These are phyloP conservation scores for Cryptocheilus praepositus DNA, from an alignment of 2,888 invertebrate species.

Conservation along the genomic window DNA sequence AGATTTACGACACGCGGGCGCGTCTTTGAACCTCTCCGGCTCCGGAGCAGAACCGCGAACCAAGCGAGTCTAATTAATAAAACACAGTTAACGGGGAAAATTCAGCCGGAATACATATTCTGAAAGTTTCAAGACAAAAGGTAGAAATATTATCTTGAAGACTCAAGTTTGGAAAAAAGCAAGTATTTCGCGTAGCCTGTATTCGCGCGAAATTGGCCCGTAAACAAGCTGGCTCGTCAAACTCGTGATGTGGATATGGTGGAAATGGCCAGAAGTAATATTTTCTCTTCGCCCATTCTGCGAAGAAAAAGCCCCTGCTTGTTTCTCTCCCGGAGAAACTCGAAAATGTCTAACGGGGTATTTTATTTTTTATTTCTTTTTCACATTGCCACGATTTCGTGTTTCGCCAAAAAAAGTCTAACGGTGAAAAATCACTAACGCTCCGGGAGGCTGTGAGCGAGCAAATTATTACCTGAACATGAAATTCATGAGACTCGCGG, in stretches of 20 bases:
- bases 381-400: background rate
- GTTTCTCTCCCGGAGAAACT: background rate
- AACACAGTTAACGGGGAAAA: too few relatives aligned
- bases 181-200: slow-evolving; percentile 46
- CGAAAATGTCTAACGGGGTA: background rate
- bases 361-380: slow-evolving; percentile 5
- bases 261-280: slow-evolving; percentile 49
- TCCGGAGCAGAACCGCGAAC: too few relatives aligned
- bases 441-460: too few relatives aligned
- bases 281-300: slow-evolving; percentile 39
- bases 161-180: slow-evolving; percentile 40
- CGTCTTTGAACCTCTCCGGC: too few relatives aligned
- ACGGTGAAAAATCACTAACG: too few relatives aligned
- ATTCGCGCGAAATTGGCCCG: slow-evolving; percentile 52
- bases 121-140: background rate
- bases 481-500: too few relatives aligned
- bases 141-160: slow-evolving; percentile 35
- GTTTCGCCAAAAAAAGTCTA: too few relatives aligned
- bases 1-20: too few relatives aligned
- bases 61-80: too few relatives aligned
- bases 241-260: slow-evolving; percentile 51
- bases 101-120: too few relatives aligned
- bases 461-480: too few relatives aligned
- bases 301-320: slow-evolving; percentile 30
- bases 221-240: slow-evolving; percentile 55